Evolutionary conservation across 2,888 invertebrate species (phyloP).

Genomic region (Cantharis lateralis): DNA sequence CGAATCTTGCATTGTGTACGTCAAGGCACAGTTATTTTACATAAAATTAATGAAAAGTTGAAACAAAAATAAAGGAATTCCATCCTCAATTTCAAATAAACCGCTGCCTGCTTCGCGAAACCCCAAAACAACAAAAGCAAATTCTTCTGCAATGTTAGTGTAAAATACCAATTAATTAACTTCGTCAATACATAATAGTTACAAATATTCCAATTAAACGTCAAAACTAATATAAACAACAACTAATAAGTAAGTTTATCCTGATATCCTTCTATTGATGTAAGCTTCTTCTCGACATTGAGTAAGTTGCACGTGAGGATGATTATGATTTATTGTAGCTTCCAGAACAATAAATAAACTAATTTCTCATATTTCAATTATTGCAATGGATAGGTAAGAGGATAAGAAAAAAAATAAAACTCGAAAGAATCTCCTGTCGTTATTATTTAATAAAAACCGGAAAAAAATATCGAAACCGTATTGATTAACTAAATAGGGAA

Average conservation of each 20-base stretch:
- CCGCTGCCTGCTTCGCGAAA: too few species aligned
- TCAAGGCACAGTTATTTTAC: too few species aligned
- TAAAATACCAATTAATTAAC: neutral
- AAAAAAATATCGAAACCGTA: neutral
- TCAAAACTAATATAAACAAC: neutral
- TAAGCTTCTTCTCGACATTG: neutral
- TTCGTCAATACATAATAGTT: neutral
- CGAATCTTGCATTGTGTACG: too few species aligned
- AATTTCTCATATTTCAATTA: neutral
- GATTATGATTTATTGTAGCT: neutral
- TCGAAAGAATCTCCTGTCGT: too few species aligned
- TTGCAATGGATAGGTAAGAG: neutral
- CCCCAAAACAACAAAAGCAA: neutral
- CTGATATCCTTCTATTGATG: neutral
- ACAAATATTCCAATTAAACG: neutral
- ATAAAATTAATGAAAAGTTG: too few species aligned
- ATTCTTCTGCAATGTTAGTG: neutral
- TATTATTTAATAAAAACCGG: too few species aligned
- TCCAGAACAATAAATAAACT: neutral
- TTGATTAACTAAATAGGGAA: neutral
- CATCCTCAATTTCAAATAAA: too few species aligned
- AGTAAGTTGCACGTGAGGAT: neutral
- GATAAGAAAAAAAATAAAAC: too few species aligned
- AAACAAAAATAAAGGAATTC: too few species aligned
- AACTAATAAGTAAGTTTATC: neutral